Conservation (phyloP, 2,113 vertebrate genomes). For the Nycticorax nycticorax region DNA sequence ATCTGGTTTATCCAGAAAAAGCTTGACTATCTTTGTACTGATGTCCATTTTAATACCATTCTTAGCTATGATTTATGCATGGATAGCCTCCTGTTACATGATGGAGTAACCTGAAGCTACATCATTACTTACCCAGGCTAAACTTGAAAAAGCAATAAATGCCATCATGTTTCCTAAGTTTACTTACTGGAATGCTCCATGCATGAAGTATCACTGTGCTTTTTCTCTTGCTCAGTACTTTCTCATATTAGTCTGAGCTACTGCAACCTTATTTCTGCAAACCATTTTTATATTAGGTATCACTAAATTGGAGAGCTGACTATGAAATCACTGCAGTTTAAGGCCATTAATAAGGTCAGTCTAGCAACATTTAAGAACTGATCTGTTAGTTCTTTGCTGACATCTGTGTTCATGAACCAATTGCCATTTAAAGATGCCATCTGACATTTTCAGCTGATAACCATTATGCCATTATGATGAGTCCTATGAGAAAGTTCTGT, state of each 20-base stretch:
- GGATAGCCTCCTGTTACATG: neutral
- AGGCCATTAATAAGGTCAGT: constrained; percentile 34
- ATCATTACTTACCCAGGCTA: neutral
- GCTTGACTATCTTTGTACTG: neutral
- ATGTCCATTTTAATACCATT: neutral
- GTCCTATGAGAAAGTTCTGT: neutral
- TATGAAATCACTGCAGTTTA: neutral
- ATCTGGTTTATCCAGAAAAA: neutral
- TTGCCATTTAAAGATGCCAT: constrained; percentile 40
- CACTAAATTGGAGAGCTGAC: neutral
- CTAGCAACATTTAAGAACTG: constrained; percentile 3
- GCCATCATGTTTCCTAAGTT: neutral
- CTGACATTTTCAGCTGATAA: constrained; percentile 40
- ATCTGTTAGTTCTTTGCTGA: constrained; percentile 39
- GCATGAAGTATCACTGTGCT: neutral
- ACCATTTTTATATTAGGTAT: neutral
- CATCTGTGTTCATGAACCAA: constrained; percentile 22
- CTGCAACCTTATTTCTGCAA: neutral
- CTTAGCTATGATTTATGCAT: neutral
- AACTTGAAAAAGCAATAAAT: neutral
- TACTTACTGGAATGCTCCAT: neutral
- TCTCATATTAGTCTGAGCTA: neutral
- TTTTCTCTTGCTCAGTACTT: constrained; percentile 22
- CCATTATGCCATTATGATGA: neutral
- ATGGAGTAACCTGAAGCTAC: neutral